Evolutionary conservation across 2,797 vertebrate species (phyloP), one percentile per base, ranked within the genome.

Genomic region (Gymnoscopelus braueri): DNA sequence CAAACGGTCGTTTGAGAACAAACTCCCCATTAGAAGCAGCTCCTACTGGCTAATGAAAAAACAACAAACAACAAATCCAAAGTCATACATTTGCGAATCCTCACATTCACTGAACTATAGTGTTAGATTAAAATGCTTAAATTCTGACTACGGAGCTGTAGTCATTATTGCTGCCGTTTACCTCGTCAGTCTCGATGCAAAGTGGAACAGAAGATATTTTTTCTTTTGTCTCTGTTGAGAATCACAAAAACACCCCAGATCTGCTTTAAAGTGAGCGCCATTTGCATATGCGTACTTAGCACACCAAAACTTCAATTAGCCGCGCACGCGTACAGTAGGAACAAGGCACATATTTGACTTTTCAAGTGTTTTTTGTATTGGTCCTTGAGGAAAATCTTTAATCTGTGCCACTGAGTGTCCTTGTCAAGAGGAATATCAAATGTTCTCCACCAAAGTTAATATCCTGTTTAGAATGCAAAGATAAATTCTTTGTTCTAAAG

Each of bases 1-100:
- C 84, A 87, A 87, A 87, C 81, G 56, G 84, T 79, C 69, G 78
- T 82, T 82, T 54, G 69, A 76, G 78, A 68, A 69, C 8, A 51
- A 49, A 12, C 62, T 11, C 0, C 0, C 39, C 51, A 44, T 60
- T 54, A 74, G 9, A 55, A 47, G 72, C 23, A 62, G 59, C 32
- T 47, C 8, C 52, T 29, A 39, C 48, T 5, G 63, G 39, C 51
- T 0, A 57, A 23, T 14, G 48, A 52, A 59, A 19, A 8, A 32
- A 47, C 48, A 56, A 44, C 57, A 49, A 49, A 13, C 9, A 11
- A 13, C 47, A 29, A 13, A n/a, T n/a, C 32, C 14, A 9, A 59
- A 44, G 14, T 63, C 60, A 60, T 51, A 4, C 8, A 67, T 47
- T 50, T 67, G 6, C 14, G 51, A 35, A 62, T 71, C 13, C 35